phyloP scores from a whole-genome alignment of 1,140 invertebrate genomes.

The Drosophila sulfurigaster region DNA sequence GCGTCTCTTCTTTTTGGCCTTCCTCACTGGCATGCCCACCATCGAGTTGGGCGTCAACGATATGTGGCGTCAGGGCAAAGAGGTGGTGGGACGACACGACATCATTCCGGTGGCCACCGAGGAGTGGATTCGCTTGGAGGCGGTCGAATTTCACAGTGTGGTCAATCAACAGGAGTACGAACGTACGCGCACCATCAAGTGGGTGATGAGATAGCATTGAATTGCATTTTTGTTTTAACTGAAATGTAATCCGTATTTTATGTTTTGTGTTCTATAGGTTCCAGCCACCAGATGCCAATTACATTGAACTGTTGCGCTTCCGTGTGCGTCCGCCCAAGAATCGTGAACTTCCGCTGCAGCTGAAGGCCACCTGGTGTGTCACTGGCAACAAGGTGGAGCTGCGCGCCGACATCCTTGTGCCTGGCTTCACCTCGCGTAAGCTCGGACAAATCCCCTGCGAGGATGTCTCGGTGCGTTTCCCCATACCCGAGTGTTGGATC shows the following conservation, averaged over 20 bases:
- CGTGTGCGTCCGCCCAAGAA: slow-evolving; percentile 97
- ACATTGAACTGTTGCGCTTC: slow-evolving; percentile 98
- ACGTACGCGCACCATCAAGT: slow-evolving; percentile 96
- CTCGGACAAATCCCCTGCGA: slow-evolving; percentile 98
- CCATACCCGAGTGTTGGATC: slow-evolving; percentile 99
- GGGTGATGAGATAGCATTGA: slow-evolving; percentile 38
- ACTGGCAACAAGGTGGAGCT: slow-evolving; percentile 96
- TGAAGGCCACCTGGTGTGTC: slow-evolving; percentile 94
- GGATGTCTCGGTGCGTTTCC: slow-evolving; percentile 98
- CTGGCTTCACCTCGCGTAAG: slow-evolving; percentile 97
- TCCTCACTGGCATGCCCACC: slow-evolving; percentile 96
- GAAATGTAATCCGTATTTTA: too few relatives aligned
- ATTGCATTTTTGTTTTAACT: slow-evolving; percentile 13
- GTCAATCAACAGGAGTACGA: slow-evolving; percentile 97
- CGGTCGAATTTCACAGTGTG: slow-evolving; percentile 97
- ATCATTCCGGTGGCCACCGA: slow-evolving; percentile 99
- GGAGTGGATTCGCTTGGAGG: slow-evolving; percentile 99
- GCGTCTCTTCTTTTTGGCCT: slow-evolving; percentile 97
- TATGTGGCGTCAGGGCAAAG: slow-evolving; percentile 97
- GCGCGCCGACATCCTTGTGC: slow-evolving; percentile 96
- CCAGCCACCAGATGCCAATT: slow-evolving; percentile 99
- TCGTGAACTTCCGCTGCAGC: slow-evolving; percentile 97
- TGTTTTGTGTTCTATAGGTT: slow-evolving; percentile 88
- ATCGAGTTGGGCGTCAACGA: slow-evolving; percentile 99
- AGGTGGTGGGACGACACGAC: slow-evolving; percentile 99